Evolutionary conservation across 2,113 vertebrate genomes (phyloP).

Genomic region (Clupea harengus): DNA sequence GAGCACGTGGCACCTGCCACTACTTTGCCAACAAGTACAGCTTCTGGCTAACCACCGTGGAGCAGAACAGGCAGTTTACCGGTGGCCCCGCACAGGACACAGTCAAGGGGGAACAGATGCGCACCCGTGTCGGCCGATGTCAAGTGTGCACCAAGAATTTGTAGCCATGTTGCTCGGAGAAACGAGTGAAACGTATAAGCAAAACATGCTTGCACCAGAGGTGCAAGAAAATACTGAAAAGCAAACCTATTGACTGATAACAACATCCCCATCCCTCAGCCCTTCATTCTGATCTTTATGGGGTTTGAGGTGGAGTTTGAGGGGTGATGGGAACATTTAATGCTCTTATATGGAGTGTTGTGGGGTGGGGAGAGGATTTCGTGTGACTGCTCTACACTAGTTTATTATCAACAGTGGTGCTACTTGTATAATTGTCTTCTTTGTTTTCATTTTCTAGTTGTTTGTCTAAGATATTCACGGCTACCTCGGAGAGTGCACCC

Average conservation of each 20-base stretch:
- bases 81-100: conserved; percentile 73
- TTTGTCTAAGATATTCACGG: conserved; percentile 63
- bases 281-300: background rate
- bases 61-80: conserved; percentile 75
- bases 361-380: conserved; percentile 39
- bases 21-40: conserved; percentile 97
- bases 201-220: conserved; percentile 3
- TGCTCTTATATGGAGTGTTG: conserved; percentile 34
- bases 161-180: conserved; percentile 61
- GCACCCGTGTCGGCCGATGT: conserved; percentile 86
- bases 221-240: conserved; percentile 33
- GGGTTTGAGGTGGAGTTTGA: background rate
- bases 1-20: conserved; percentile 86
- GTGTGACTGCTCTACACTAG: conserved; percentile 43
- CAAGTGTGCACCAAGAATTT: conserved; percentile 96
- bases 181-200: conserved; percentile 30
- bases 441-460: conserved; percentile 44
- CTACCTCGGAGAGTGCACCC: conserved; percentile 77
- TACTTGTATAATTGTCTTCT: conserved; percentile 63
- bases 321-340: conserved; percentile 18
- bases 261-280: conserved; percentile 11
- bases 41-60: conserved; percentile 91
- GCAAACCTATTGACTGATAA: conserved; percentile 25
- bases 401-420: conserved; percentile 78
- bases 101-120: conserved; percentile 84